These are phyloP conservation scores for Drosophila melanosoma DNA, from an alignment of 2,888 invertebrate species.

Conservation along the genomic window DNA sequence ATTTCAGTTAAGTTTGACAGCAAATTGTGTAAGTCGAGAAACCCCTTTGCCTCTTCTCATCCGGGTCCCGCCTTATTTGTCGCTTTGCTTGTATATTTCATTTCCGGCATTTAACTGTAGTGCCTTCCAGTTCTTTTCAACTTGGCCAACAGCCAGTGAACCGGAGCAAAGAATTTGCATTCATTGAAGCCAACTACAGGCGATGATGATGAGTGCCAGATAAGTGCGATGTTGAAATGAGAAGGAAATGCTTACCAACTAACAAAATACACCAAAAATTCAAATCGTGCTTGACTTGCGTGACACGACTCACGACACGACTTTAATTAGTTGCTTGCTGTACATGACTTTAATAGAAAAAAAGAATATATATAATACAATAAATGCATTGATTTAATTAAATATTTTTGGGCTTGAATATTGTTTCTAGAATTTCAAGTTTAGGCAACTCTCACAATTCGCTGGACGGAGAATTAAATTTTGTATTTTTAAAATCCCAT, in stretches of 20 bases:
- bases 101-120: slow-evolving; percentile 67
- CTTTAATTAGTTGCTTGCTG: neutral
- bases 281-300: neutral
- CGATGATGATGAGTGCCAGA: slow-evolving; percentile 2
- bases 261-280: neutral
- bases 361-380: neutral
- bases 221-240: neutral
- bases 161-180: slow-evolving; percentile 46
- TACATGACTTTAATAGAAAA: neutral
- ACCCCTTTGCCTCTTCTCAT: slow-evolving; percentile 16
- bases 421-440: neutral
- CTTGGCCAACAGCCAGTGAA: slow-evolving; percentile 49
- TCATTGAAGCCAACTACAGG: slow-evolving; percentile 32
- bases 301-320: slow-evolving; percentile 2
- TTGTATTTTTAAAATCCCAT: no score
- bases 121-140: slow-evolving; percentile 29
- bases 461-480: no score
- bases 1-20: slow-evolving; percentile 77
- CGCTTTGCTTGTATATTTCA: slow-evolving; percentile 55
- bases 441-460: no score
- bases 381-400: neutral
- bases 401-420: neutral
- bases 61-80: slow-evolving; percentile 32
- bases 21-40: slow-evolving; percentile 45
- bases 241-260: slow-evolving; percentile 19